Conservation (phyloP, 1,140 invertebrate genomes). For the Drosophila obscura region DNA sequence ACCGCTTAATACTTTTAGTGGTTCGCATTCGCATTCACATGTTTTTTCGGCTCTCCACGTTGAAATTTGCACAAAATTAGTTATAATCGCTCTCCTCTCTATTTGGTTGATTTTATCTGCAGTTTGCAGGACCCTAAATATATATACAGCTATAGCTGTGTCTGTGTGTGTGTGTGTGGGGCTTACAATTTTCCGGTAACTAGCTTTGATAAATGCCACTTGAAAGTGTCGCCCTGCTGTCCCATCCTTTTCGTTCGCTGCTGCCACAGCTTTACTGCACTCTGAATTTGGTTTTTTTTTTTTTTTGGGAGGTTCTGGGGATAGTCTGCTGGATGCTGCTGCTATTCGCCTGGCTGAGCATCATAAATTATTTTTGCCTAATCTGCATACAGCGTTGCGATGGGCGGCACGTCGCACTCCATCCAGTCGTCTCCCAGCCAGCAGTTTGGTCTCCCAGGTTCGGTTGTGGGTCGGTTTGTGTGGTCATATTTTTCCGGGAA, state of each 20-base stretch:
- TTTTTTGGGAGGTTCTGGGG: conserved; percentile 9
- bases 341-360: conserved; percentile 45
- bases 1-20: conserved; percentile 51
- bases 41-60: conserved; percentile 13
- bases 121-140: conserved; percentile 4
- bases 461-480: conserved; percentile 10
- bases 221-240: conserved; percentile 23
- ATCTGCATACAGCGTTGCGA: conserved; percentile 63
- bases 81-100: conserved; percentile 36
- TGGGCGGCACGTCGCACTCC: conserved; percentile 17
- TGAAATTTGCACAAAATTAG: conserved; percentile 45
- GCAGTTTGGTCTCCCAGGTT: not conserved
- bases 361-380: conserved; percentile 74
- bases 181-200: conserved; percentile 68
- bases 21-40: conserved; percentile 9
- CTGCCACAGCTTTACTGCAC: conserved; percentile 17
- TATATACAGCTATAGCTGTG: not conserved
- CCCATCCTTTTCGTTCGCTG: not conserved
- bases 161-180: conserved; percentile 4
- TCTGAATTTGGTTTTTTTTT: conserved; percentile 1
- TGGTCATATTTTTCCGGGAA: conserved; percentile 5
- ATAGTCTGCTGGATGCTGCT: conserved; percentile 11
- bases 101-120: conserved; percentile 11
- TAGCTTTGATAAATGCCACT: conserved; percentile 62
- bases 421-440: conserved; percentile 6